Evolutionary conservation across 2,888 invertebrate species (phyloP).

Genomic region (Athalia rosae): DNA sequence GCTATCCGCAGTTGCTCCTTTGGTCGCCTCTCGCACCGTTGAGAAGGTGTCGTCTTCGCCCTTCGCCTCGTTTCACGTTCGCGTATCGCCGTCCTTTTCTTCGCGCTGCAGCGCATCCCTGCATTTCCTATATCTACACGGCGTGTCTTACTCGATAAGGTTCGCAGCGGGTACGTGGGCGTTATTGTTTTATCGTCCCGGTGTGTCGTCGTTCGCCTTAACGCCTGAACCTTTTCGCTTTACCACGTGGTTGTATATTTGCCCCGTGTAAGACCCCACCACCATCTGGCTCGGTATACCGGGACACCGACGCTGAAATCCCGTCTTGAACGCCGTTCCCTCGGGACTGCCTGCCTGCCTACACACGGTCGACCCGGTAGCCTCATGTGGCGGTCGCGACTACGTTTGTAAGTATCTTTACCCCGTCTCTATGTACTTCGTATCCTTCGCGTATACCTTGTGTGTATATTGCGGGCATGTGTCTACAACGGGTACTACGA

Average conservation of each 20-base stretch:
- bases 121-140: not conserved
- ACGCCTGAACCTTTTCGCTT: not conserved
- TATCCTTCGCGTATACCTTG: no score
- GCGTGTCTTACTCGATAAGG: no score
- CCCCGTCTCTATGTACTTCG: no score
- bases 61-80: no score
- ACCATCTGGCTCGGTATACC: not conserved
- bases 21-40: no score
- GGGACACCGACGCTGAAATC: slow-evolving; percentile 1
- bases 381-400: not conserved
- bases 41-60: no score
- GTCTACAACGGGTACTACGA: no score
- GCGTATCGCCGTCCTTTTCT: not conserved
- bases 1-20: not conserved
- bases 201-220: not conserved
- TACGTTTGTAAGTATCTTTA: not conserved
- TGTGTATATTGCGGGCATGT: no score
- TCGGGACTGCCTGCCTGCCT: slow-evolving; percentile 14
- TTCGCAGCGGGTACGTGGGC: not conserved
- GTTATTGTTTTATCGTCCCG: slow-evolving; percentile 9
- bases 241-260: slow-evolving; percentile 14
- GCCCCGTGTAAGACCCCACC: not conserved
- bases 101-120: not conserved
- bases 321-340: slow-evolving; percentile 13
- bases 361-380: not conserved